These are phyloP conservation scores for Phylloscopus whistleri DNA, from an alignment of 2,113 vertebrate species.

Conservation along the genomic window DNA sequence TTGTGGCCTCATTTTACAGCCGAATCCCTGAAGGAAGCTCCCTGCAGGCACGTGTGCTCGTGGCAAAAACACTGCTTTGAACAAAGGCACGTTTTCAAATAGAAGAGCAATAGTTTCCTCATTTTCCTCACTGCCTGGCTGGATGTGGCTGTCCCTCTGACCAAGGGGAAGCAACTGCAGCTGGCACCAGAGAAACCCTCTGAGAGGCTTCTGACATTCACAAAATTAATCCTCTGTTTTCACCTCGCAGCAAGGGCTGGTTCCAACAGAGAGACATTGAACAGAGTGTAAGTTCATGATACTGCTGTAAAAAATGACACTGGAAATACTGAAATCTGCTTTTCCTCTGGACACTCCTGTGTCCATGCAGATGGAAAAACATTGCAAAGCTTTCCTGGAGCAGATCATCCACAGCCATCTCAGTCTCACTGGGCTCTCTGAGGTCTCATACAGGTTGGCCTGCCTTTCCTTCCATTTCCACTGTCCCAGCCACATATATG, in stretches of 20 bases:
- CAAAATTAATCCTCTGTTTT: background rate
- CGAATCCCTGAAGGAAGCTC: background rate
- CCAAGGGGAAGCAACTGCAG: background rate
- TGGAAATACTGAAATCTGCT: background rate
- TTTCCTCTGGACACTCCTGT: background rate
- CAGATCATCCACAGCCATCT: fast-evolving
- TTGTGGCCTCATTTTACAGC: background rate
- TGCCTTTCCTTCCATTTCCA: background rate
- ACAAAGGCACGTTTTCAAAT: background rate
- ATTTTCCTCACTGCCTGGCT: background rate
- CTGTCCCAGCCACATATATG: background rate
- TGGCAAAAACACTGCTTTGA: background rate
- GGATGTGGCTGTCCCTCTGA: background rate
- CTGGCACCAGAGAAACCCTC: background rate
- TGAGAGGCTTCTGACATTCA: background rate
- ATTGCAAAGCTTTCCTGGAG: background rate
- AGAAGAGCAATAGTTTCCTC: background rate
- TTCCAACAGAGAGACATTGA: background rate
- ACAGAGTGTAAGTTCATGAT: background rate
- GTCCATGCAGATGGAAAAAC: background rate
- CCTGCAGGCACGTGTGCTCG: background rate
- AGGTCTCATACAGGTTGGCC: background rate
- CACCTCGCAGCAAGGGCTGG: background rate
- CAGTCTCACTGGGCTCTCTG: background rate
- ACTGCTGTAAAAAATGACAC: background rate